Base-by-base conservation (phyloP, 1,140 invertebrate species). In the Tribolium madens region DNA sequence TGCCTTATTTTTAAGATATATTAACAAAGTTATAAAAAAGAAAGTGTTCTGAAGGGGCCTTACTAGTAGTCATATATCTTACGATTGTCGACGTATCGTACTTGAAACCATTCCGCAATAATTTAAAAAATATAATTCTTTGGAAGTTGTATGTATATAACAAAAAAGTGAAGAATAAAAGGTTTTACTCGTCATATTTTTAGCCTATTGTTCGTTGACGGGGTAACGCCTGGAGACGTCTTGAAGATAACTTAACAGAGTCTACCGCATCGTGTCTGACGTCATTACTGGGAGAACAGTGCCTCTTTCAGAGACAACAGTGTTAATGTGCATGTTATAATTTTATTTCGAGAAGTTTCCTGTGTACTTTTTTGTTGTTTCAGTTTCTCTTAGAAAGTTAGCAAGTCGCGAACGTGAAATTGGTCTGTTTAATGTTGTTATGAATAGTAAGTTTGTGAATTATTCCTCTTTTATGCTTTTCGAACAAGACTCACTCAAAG, bases 241-340 rank as follows among this genome's bases (percentile, higher is more conserved):
- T 57, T 57, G 72, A 57, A 73, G 72, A 57, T 73, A 73, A 57
- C 72, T 73, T 57, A 73, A 73, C 72, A 53, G 21, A 48, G 70
- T n/a, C 14, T 60, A 14, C 73, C 57, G 57, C 36, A 53, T 42
- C 53, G 73, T 15, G 26, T 75, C 73, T 75, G 73, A 75, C 73
- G 64, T 68, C 53, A 75, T 75, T 75, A 75, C 46, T 75, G 48
- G 21, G 17, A 64, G 46, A 57, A 75, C 17, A 36, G 53, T 10
- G 6, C 57, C 73, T 36, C 47, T 46, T 18, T 31, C 57, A 64
- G 57, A 64, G 57, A 75, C 57, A 75, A 68, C 73, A 68, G 73
- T 48, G 21, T 33, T 75, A 75, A 75, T 75, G 73, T 75, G 73
- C 73, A 75, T 75, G 73, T 75, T 75, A 75, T 75, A 75, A 75